These are phyloP conservation scores for Rhogogaster chlorosoma DNA, from an alignment of 2,888 invertebrate species.

Conservation along the genomic window DNA sequence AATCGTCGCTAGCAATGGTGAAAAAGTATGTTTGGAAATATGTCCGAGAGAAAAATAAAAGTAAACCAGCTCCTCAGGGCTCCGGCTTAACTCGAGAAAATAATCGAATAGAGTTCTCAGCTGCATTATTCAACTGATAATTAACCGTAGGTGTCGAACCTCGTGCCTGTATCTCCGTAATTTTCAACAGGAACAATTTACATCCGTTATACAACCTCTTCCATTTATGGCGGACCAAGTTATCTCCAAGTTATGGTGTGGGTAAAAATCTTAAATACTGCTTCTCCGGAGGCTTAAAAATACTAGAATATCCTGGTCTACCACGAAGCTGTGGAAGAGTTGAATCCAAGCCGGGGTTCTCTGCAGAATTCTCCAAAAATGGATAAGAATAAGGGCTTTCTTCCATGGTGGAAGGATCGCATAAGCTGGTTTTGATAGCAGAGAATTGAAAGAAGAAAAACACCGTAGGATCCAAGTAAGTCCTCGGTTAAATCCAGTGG, in stretches of 20 bases:
- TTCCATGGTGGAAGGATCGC: not conserved
- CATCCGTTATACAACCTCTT: not conserved
- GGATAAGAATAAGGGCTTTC: not conserved
- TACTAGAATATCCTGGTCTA: no score
- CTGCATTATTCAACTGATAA: slow-evolving; percentile 3
- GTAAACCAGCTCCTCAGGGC: not conserved
- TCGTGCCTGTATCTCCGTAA: not conserved
- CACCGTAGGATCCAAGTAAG: not conserved
- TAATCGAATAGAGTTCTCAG: not conserved
- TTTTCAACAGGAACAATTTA: not conserved
- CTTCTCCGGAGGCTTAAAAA: no score
- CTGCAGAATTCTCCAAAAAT: not conserved
- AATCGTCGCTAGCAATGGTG: not conserved
- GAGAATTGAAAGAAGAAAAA: not conserved
- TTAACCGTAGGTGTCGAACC: slow-evolving; percentile 14
- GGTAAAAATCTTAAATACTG: no score
- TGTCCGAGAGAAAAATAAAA: not conserved
- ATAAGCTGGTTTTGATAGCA: slow-evolving; percentile 13
- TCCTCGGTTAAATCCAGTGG: slow-evolving; percentile 12
- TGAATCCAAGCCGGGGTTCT: not conserved
- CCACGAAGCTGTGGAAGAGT: not conserved
- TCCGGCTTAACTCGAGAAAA: not conserved
- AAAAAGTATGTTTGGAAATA: slow-evolving; percentile 35
- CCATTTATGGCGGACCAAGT: not conserved
- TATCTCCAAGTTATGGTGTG: no score